Evolutionary conservation across 2,888 invertebrate genomes (phyloP), one percentile per base, ranked within the genome.

Genomic region (Euproctis similis): DNA sequence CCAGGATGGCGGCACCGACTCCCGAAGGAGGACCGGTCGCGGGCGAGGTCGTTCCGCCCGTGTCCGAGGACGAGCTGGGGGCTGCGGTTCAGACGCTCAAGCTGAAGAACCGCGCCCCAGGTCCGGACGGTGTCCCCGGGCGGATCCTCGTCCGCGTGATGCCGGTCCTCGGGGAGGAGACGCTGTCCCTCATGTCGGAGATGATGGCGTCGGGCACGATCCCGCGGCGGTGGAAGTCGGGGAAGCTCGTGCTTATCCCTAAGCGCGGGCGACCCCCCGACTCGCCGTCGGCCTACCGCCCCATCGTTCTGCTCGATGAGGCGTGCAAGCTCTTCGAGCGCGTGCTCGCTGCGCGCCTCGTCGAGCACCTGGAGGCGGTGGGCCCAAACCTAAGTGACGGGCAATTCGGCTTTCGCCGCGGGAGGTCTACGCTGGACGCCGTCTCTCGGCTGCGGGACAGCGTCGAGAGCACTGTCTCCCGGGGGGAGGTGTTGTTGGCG

Each of bases 281-380:
- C 3, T 33, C 33, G 5, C 27, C 29, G 7, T 31, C 33, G 13
- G 25, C 29, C 8, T 34, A 33, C 31, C 28, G 39, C 10, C 33
- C 33, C 4, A 39, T 39, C n/a, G 39, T 39, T 2, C 10, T 34
- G 12, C 33, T 39, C 6, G 33, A 35, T 24, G 34, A 39, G 21
- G 30, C 20, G 20, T 18, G 32, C 8, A 35, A 34, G 17, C 20
- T 35, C 1, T 26, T 31, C n/a, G 29, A 36, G 17, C 11, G 29
- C 12, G 25, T 36, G 4, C 11, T 31, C 4, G 23, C 31, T 9
- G 22, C 19, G 4, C 26, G 36, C 13, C 22, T 36, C 24, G 24
- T 20, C 29, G 11, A n/a, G 10, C 36, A 36, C 20, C 24, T 36
- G 9, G 29, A 24, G 12, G 24, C 10, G 16, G 17, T 28, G 7